A percentile compares a stretch with the other conserved stretches of the same genome.
These are phyloP conservation scores for Rhodeus uyekii DNA, from an alignment of 2,797 vertebrate genomes.

Conservation along the genomic window DNA sequence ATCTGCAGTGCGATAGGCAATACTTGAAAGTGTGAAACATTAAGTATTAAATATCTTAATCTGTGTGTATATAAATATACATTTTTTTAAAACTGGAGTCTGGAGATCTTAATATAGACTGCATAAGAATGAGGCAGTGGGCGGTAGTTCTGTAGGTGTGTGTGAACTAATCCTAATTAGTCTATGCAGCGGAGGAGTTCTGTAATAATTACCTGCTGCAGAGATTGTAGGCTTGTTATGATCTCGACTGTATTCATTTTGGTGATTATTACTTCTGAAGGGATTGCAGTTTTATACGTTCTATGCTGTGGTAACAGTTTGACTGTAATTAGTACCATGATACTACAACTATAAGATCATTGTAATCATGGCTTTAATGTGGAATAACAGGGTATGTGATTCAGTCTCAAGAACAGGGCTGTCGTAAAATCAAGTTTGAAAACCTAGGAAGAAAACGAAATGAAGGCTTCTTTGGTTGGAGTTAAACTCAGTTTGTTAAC, in stretches of 20 bases:
- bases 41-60: constrained; percentile 7
- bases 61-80: constrained; percentile 1
- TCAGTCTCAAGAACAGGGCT: constrained; percentile 2
- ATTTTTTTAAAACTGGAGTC: constrained; percentile 5
- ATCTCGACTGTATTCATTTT: constrained; percentile 37
- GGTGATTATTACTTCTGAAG: constrained; percentile 51
- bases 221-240: constrained; percentile 46
- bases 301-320: constrained; percentile 37
- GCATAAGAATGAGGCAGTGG: constrained; percentile 39
- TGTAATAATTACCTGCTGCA: constrained; percentile 42
- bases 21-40: not conserved
- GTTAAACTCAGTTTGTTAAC: not conserved
- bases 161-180: constrained; percentile 46
- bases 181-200: constrained; percentile 29
- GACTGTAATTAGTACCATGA: constrained; percentile 48
- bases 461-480: not conserved
- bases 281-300: constrained; percentile 50
- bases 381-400: constrained; percentile 30
- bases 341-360: constrained; percentile 24
- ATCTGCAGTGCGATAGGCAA: constrained; percentile 3
- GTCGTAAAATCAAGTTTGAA: not conserved
- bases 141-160: constrained; percentile 32
- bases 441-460: not conserved
- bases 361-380: constrained; percentile 43
- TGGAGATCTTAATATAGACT: constrained; percentile 17